phyloP scores from a whole-genome alignment of 1,140 invertebrate species.

The Brachionus rotundiformis region DNA sequence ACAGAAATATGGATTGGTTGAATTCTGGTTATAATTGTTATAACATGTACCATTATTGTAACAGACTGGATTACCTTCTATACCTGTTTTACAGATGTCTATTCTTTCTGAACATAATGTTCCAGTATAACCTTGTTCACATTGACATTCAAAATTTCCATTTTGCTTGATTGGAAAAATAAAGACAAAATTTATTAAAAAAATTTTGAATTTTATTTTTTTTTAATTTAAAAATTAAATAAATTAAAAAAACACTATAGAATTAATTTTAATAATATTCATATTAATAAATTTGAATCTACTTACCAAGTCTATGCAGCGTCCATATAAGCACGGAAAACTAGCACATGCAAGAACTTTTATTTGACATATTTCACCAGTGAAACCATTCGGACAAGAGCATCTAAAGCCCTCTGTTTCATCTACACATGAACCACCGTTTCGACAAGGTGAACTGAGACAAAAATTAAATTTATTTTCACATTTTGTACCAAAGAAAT shows the following conservation, averaged over 20 bases:
- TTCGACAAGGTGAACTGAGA: conserved; percentile 58
- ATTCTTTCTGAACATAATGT: conserved; percentile 4
- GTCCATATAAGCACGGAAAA: conserved; percentile 35
- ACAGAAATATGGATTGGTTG: conserved; percentile 64
- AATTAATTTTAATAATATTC: too few relatives aligned
- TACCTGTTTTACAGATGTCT: conserved; percentile 53
- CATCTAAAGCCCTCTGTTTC: conserved; percentile 74
- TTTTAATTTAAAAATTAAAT: too few relatives aligned
- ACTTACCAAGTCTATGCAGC: conserved; percentile 28
- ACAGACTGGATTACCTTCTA: conserved; percentile 68
- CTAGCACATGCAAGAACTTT: conserved; percentile 31
- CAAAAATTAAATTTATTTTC: conserved; percentile 40
- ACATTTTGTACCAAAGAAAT: conserved; percentile 20
- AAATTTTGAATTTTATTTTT: too few relatives aligned
- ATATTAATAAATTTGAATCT: too few relatives aligned
- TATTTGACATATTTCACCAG: conserved; percentile 66
- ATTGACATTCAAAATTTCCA: conserved; percentile 53
- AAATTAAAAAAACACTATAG: too few relatives aligned
- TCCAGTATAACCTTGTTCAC: conserved; percentile 52
- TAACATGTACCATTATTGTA: conserved; percentile 52
- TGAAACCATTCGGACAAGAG: conserved; percentile 80
- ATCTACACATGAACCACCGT: conserved; percentile 71
- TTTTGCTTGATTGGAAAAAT: background rate
- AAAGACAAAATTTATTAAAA: background rate
- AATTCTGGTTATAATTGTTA: conserved; percentile 21